Evolutionary conservation across 2,113 vertebrate species (phyloP).

Genomic region (Hyaena hyaena): DNA sequence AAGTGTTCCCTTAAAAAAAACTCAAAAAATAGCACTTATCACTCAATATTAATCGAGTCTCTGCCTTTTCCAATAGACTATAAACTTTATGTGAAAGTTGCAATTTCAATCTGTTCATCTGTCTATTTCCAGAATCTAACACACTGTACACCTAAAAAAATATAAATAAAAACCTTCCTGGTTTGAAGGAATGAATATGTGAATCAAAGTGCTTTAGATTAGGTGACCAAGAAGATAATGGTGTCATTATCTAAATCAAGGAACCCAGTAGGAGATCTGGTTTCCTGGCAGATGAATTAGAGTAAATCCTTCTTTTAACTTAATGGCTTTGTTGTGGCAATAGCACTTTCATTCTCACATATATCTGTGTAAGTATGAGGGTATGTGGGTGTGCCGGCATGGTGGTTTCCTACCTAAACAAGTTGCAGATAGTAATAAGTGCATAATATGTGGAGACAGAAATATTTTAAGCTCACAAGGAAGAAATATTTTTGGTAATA

Average conservation of each 20-base stretch:
- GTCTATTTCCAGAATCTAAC: not conserved
- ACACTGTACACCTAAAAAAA: not conserved
- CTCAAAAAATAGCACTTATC: not conserved
- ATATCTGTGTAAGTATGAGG: too few species aligned
- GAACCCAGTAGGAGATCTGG: not conserved
- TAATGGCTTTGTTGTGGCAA: not conserved
- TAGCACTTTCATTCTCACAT: not conserved
- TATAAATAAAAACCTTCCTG: too few species aligned
- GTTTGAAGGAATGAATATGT: not conserved
- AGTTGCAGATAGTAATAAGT: not conserved
- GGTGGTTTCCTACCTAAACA: not conserved
- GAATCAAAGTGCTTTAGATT: not conserved
- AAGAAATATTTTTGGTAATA: not conserved
- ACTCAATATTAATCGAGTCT: not conserved
- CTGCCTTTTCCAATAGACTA: not conserved
- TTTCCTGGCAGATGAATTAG: not conserved
- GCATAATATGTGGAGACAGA: not conserved
- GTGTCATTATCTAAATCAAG: not conserved
- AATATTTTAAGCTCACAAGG: not conserved
- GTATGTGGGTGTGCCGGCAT: rapidly evolving
- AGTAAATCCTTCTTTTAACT: not conserved
- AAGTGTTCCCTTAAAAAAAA: not conserved
- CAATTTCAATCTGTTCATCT: not conserved
- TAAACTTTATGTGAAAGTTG: not conserved
- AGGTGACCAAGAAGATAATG: not conserved